A percentile compares a stretch with the other conserved stretches of the same genome.
Evolutionary conservation across 2,797 vertebrate species (phyloP).

Genomic region (Xerus rutilus): DNA sequence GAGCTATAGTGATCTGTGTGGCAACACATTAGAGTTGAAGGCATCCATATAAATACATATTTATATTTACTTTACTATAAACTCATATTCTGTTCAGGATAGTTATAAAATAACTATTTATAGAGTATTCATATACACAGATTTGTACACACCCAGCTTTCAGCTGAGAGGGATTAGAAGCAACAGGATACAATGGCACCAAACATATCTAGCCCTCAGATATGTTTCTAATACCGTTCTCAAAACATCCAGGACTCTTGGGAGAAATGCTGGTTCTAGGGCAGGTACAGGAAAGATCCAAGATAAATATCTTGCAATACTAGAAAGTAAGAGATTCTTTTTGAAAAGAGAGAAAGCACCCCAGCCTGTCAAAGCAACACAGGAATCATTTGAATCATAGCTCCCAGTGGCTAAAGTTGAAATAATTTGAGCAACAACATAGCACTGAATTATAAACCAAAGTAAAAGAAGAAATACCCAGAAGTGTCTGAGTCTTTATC

Average conservation of each 20-base stretch:
- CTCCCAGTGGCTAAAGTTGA: not conserved
- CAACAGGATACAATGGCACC: not conserved
- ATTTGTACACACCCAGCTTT: not conserved
- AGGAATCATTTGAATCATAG: not conserved
- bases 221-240: not conserved
- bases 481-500: not conserved
- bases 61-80: not conserved
- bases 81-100: not conserved
- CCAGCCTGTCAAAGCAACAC: not conserved
- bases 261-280: constrained; percentile 1
- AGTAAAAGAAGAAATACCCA: not conserved
- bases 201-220: not conserved
- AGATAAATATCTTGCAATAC: not conserved
- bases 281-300: not conserved
- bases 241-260: not conserved
- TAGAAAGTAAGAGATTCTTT: not conserved
- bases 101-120: not conserved
- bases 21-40: not conserved
- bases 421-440: not conserved
- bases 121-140: not conserved
- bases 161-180: not conserved
- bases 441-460: not conserved
- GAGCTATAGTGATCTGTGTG: not conserved
- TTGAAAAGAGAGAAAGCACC: not conserved
- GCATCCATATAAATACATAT: not conserved